phyloP scores from a whole-genome alignment of 2,797 vertebrate species.

The Liparis tanakae region DNA sequence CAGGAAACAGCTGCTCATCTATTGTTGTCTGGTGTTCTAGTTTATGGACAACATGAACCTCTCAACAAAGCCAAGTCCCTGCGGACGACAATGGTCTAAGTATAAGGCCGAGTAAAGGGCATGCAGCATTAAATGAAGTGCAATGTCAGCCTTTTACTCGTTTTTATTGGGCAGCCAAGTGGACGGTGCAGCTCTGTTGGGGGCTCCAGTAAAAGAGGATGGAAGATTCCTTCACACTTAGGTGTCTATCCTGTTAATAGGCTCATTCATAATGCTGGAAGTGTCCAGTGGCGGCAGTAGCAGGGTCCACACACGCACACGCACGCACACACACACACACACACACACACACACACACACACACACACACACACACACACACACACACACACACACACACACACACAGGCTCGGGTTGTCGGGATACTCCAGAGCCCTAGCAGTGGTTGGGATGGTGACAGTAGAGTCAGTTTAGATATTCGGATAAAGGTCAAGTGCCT shows the following conservation, averaged over 20 bases:
- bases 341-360: neutral
- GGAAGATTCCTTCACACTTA: slow-evolving; percentile 69
- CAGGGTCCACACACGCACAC: neutral
- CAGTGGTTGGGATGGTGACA: neutral
- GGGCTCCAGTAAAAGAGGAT: slow-evolving; percentile 67
- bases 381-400: too few relatives aligned
- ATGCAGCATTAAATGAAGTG: slow-evolving; percentile 72
- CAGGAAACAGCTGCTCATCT: slow-evolving; percentile 73
- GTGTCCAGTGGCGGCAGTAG: neutral
- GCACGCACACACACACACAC: neutral
- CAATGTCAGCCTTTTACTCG: slow-evolving; percentile 69
- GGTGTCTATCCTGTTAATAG: slow-evolving; percentile 63
- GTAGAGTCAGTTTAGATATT: neutral
- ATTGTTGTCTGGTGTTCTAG: slow-evolving; percentile 75
- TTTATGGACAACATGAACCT: slow-evolving; percentile 75
- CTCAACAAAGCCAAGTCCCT: slow-evolving; percentile 70
- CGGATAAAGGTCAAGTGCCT: neutral
- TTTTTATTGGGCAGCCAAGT: slow-evolving; percentile 69
- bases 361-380: neutral
- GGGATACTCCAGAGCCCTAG: neutral
- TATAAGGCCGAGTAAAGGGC: slow-evolving; percentile 67
- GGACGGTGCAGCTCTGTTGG: slow-evolving; percentile 46
- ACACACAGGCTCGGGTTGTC: neutral
- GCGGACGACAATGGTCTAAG: slow-evolving; percentile 67
- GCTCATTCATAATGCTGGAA: slow-evolving; percentile 34